Conservation (phyloP, 2,113 vertebrate genomes). For the Sinosuthora webbiana region DNA sequence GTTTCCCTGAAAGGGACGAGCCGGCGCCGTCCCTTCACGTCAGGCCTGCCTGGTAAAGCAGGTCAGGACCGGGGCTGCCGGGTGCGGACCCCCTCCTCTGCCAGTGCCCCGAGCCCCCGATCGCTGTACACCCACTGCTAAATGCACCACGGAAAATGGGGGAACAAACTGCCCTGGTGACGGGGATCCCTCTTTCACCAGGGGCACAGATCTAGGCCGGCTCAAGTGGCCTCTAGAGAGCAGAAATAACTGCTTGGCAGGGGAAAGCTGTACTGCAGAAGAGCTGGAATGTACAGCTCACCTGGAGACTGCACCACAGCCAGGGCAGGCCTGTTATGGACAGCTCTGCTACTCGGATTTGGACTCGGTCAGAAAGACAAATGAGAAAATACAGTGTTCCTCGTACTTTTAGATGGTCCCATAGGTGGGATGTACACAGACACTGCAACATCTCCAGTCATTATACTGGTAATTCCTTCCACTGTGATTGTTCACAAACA, state of each 20-base stretch:
- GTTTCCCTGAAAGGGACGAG: neutral
- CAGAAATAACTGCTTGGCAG: neutral
- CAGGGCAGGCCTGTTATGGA: neutral
- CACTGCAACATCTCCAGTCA: fast-evolving
- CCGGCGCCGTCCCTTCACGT: neutral
- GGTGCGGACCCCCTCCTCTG: fast-evolving
- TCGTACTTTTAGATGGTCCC: neutral
- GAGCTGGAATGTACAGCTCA: neutral
- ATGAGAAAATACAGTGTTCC: too few species aligned
- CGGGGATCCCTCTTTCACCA: neutral
- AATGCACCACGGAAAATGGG: fast-evolving
- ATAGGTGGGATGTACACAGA: fast-evolving
- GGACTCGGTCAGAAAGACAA: fast-evolving
- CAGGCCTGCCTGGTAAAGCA: neutral
- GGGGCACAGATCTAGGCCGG: neutral
- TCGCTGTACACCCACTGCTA: fast-evolving
- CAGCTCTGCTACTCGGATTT: neutral
- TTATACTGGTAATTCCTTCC: neutral
- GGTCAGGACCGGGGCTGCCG: neutral
- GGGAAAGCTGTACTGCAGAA: neutral
- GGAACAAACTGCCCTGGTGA: too few species aligned
- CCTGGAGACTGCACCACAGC: neutral
- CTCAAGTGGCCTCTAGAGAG: neutral
- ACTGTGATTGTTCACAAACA: neutral
- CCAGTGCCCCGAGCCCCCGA: fast-evolving